phyloP scores from a whole-genome alignment of 2,797 vertebrate species.

The Sciurus vulgaris region DNA sequence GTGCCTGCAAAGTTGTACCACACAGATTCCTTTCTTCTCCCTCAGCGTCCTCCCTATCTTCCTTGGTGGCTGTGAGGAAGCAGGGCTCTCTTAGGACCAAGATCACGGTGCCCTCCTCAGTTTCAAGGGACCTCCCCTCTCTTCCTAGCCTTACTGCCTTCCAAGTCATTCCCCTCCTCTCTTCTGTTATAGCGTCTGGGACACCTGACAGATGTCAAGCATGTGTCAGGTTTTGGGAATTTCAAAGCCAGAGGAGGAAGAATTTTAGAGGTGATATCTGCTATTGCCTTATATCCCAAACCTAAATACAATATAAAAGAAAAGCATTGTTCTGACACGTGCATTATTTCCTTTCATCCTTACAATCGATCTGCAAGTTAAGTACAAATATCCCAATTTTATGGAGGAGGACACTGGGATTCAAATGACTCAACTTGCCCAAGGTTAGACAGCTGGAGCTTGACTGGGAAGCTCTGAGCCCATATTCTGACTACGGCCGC shows the following conservation, averaged over 20 bases:
- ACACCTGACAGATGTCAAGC: not conserved
- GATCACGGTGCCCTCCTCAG: not conserved
- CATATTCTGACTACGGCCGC: not conserved
- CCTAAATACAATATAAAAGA: not conserved
- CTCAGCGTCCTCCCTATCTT: not conserved
- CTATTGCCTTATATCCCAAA: not conserved
- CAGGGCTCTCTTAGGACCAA: not conserved
- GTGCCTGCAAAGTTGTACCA: not conserved
- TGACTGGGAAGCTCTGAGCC: not conserved
- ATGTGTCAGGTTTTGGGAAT: not conserved
- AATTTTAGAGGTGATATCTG: not conserved
- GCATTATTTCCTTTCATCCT: not conserved
- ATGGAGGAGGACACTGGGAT: not conserved
- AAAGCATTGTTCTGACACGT: not conserved
- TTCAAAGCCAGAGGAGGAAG: slow-evolving; percentile 9
- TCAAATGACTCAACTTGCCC: not conserved
- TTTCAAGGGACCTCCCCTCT: too few relatives aligned
- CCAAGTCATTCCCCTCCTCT: not conserved
- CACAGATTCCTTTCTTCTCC: not conserved
- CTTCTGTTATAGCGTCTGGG: not conserved
- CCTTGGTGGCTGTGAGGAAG: not conserved
- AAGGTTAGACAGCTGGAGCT: not conserved
- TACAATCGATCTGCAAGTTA: not conserved
- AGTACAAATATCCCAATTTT: not conserved
- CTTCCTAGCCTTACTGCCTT: not conserved